Evolutionary conservation across 2,797 vertebrate genomes (phyloP).

Genomic region (Danio jaintianensis): DNA sequence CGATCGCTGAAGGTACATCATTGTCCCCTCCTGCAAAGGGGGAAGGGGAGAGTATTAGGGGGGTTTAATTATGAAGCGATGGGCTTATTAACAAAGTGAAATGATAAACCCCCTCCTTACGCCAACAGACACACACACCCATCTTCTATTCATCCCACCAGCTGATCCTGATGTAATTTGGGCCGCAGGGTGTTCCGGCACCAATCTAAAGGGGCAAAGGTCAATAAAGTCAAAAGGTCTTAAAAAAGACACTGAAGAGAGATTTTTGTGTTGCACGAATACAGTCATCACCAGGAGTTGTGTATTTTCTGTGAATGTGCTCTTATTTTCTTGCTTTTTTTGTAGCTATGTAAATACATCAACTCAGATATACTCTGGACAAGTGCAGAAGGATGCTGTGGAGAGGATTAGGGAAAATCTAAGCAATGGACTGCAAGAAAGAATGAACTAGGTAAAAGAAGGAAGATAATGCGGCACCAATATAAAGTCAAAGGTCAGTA

Average conservation of each 20-base stretch:
- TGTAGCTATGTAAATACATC: background rate
- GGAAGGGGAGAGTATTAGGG: slow-evolving; percentile 49
- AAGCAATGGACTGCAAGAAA: background rate
- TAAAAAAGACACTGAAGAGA: slow-evolving; percentile 19
- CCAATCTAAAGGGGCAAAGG: slow-evolving; percentile 51
- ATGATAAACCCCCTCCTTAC: slow-evolving; percentile 46
- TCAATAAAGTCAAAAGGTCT: slow-evolving; percentile 47
- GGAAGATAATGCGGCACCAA: too few species aligned
- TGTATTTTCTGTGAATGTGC: background rate
- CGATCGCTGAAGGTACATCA: slow-evolving; percentile 51
- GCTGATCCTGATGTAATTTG: slow-evolving; percentile 53
- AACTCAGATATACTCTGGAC: background rate
- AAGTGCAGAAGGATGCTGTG: background rate
- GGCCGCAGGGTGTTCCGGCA: slow-evolving; percentile 39
- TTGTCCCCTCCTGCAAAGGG: slow-evolving; percentile 31
- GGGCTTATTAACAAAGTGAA: slow-evolving; percentile 58
- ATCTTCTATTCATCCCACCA: slow-evolving; percentile 31
- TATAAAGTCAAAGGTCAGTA: slow-evolving; percentile 46
- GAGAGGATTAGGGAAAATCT: slow-evolving; percentile 5
- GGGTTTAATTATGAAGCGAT: slow-evolving; percentile 59
- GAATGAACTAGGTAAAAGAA: too few species aligned
- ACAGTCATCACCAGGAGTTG: background rate
- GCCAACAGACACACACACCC: slow-evolving; percentile 31
- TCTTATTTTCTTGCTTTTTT: background rate
- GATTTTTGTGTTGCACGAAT: slow-evolving; percentile 23